phyloP scores from a whole-genome alignment of 1,140 invertebrate genomes.

The Papilio helenus region DNA sequence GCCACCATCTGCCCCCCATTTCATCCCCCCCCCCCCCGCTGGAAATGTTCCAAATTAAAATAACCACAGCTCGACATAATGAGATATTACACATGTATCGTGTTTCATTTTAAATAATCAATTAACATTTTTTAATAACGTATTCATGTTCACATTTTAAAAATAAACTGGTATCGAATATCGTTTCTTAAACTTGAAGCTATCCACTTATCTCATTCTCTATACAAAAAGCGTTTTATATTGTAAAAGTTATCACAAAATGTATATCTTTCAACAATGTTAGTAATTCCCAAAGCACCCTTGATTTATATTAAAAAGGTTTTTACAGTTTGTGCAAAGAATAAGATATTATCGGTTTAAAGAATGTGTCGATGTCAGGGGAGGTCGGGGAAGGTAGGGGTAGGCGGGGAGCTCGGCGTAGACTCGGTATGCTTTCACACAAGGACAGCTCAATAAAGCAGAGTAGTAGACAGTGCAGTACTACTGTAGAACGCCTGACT shows the following conservation, averaged over 20 bases:
- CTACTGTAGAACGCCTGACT: neutral
- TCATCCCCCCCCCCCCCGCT: neutral
- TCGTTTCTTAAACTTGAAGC: no score
- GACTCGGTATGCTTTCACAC: neutral
- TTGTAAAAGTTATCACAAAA: neutral
- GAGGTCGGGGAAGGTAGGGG: neutral
- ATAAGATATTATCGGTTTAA: constrained; percentile 21
- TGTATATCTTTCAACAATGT: neutral
- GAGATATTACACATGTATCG: neutral
- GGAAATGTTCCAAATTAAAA: constrained; percentile 15
- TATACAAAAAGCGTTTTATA: neutral
- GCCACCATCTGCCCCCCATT: neutral
- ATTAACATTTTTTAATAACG: neutral
- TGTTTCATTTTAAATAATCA: neutral
- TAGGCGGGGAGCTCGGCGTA: neutral
- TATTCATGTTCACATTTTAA: neutral
- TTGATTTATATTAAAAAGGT: constrained; percentile 6
- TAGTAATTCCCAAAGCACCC: neutral
- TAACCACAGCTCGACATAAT: neutral
- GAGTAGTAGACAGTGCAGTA: neutral
- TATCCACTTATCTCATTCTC: no score
- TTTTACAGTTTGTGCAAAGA: constrained; percentile 2
- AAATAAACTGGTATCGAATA: neutral
- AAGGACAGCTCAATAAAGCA: neutral
- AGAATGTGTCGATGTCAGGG: constrained; percentile 1